Conservation (phyloP, 2,113 vertebrate genomes). For the Mastomys natalensis region DNA sequence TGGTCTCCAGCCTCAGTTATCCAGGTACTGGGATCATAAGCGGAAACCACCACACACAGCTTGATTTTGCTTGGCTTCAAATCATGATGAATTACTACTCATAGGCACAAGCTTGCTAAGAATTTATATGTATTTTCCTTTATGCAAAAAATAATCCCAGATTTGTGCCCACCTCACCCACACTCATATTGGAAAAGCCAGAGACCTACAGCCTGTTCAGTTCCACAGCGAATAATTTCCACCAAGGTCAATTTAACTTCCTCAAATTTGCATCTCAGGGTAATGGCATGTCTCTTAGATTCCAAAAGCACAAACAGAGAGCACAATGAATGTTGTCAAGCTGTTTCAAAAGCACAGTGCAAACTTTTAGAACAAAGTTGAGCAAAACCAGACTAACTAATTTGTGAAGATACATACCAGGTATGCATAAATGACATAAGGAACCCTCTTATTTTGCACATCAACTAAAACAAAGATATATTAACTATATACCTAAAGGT, state of each 20-base stretch:
- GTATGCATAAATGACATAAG: background rate
- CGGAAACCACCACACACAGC: background rate
- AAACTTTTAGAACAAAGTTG: background rate
- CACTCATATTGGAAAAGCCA: background rate
- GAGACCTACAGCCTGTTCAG: background rate
- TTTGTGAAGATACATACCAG: background rate
- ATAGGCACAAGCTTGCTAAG: background rate
- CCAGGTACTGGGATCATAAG: background rate
- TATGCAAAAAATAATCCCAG: background rate
- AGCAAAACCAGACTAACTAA: background rate
- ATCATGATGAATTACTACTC: background rate
- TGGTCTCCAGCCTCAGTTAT: background rate
- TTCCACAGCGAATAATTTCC: background rate
- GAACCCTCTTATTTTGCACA: background rate
- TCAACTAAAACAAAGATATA: background rate
- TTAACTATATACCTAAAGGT: background rate
- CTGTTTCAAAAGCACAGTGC: background rate
- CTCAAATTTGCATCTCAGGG: conserved; percentile 19
- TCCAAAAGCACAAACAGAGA: conserved; percentile 43
- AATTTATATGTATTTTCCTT: background rate
- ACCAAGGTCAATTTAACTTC: background rate
- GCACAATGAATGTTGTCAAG: background rate
- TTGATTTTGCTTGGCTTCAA: background rate
- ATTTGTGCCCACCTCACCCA: background rate
- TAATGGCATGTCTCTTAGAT: background rate